Base-by-base conservation (phyloP, 2,797 vertebrate genomes). In the Spea hammondii region DNA sequence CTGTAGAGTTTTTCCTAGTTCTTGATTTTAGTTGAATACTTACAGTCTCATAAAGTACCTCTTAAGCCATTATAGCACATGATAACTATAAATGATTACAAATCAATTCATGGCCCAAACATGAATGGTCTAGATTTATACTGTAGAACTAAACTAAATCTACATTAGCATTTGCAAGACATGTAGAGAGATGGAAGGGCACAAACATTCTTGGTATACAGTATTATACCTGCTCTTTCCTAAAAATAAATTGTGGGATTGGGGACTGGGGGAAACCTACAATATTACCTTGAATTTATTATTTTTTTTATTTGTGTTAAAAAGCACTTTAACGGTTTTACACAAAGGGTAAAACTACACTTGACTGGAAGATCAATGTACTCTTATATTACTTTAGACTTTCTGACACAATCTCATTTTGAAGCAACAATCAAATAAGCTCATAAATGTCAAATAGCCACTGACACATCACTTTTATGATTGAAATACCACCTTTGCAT, bases 401-500 rank as follows among this genome's bases (percentile, higher is more conserved):
- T 72, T 70, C 72, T 65, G 72, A 82, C 68, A 79, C 80, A 72
- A 75, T 79, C 53, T 70, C 74, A 75, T 82, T 84, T 82, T 60
- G 54, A 59, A 79, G 62, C 6, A 72, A 62, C 74, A 68, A 77
- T 78, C 65, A 68, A 83, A 60, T 60, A 68, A 72, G 68, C 64
- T 75, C 64, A 60, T 83, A 83, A 78, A 81, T 54, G 78, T 84
- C 74, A 71, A 57, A 78, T 74, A 80, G 76, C 69, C 80, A 65
- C 78, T 76, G 68, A 80, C 69, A 69, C 68, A 72, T 80, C 79
- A 78, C 71, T 80, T 83, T 78, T 70, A 70, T 74, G 59, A 76
- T 74, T 75, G 78, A 84, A 78, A 72, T 62, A 59, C 59, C 64
- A 66, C 64, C 64, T 83, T 80, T 79, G 70, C 65, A 78, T 81